Percentiles rank a stretch among this genome's conserved stretches.
These are phyloP conservation scores for Montipora efflorescens DNA, from an alignment of 64 coral and sea anemone genomes.

Conservation along the genomic window DNA sequence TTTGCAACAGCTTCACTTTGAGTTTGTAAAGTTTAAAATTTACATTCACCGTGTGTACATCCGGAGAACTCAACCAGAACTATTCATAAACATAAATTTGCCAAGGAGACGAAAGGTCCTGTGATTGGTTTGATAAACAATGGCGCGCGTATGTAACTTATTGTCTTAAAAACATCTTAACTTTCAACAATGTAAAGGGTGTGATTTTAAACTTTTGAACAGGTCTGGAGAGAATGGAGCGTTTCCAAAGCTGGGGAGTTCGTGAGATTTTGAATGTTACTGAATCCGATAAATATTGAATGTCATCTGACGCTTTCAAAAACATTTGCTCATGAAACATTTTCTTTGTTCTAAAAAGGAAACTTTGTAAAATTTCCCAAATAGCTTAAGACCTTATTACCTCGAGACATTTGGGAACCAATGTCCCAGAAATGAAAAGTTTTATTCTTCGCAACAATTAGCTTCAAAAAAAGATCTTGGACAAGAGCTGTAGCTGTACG, in stretches of 20 bases:
- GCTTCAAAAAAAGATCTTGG: too few species aligned
- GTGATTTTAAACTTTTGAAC: not conserved
- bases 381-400: not conserved
- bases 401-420: not conserved
- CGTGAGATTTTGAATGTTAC: too few species aligned
- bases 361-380: not conserved
- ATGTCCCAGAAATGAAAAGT: too few species aligned
- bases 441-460: too few species aligned
- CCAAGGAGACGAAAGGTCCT: slow-evolving; percentile 16
- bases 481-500: too few species aligned
- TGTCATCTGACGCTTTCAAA: not conserved
- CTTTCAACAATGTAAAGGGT: not conserved
- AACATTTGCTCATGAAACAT: too few species aligned
- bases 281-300: not conserved
- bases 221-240: not conserved
- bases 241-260: too few species aligned
- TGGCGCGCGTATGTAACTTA: not conserved
- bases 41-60: not conserved
- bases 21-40: not conserved
- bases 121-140: slow-evolving; percentile 47
- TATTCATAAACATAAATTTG: slow-evolving; percentile 45
- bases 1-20: slow-evolving; percentile 4
- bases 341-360: not conserved
- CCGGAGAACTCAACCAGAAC: not conserved
- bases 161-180: not conserved